Base-by-base conservation (phyloP, 2,797 vertebrate species). In the Esox lucius region DNA sequence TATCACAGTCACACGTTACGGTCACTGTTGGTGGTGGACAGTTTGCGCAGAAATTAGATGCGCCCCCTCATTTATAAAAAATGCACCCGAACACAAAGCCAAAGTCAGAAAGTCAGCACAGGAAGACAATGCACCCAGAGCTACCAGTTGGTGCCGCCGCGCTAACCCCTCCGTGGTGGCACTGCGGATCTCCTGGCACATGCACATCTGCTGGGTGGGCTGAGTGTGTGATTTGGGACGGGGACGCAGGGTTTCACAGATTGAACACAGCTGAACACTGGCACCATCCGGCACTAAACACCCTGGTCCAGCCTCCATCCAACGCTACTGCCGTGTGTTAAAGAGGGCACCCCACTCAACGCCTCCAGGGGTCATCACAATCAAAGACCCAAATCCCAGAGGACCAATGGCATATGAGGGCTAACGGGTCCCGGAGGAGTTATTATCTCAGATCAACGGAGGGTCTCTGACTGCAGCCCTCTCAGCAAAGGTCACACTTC, bases 401-500 rank as follows among this genome's bases (percentile, higher is more conserved):
- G 83, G 85, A 82, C 81, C 87, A 84, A 88, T 90, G 80, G 77
- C 71, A 83, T 83, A 91, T 90, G 85, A 81, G 77, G 88, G 86
- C 87, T 90, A 91, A 91, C 91, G 91, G 89, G 86, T 88, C 83
- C 88, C 79, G 84, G 81, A 85, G 88, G 89, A 91, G 80, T 11
- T 35, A 87, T 51, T 65, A 87, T 85, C 73, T 84, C 68, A 73
- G 72, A 89, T 73, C 83, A 78, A 74, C 19, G 84, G 74, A 84
- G 85, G 79, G 81, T 73, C 85, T 82, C 67, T 78, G 56, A 61
- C 56, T 61, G 73, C 71, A 68, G 51, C 82, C 68, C 28, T 51
- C 80, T 76, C 68, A 65, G 80, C 89, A 91, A 92, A 92, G 92
- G 90, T 92, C 92, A 92, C 56, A 85, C 80, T 90, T 87, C 78